Evolutionary conservation across 1,140 invertebrate genomes (phyloP).

Genomic region (Lepidurus arcticus): DNA sequence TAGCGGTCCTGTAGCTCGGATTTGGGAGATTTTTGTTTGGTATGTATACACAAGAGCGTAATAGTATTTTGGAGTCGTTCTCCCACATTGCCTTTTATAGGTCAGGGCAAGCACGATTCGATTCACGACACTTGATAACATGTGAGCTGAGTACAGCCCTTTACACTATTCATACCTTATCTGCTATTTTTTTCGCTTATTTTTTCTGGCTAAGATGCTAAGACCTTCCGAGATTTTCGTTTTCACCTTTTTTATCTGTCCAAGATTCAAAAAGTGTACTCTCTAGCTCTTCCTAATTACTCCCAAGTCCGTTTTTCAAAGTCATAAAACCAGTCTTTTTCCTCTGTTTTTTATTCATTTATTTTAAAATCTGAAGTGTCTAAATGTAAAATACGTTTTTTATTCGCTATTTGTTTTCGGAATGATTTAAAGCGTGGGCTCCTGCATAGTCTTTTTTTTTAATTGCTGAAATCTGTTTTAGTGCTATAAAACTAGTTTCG

Average conservation of each 20-base stretch:
- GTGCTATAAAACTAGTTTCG: too few species aligned
- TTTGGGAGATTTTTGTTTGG: neutral
- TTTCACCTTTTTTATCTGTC: neutral
- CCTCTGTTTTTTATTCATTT: neutral
- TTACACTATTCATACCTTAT: slow-evolving; percentile 13
- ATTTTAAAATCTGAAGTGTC: too few species aligned
- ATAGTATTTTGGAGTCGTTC: neutral
- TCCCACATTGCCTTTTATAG: neutral
- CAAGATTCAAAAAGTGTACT: too few species aligned
- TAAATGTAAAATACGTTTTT: too few species aligned
- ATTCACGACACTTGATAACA: slow-evolving; percentile 18
- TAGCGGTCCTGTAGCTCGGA: neutral
- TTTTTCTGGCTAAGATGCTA: neutral
- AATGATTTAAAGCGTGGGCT: too few species aligned
- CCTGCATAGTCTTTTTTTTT: too few species aligned
- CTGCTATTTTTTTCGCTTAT: neutral
- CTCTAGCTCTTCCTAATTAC: neutral
- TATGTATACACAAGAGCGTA: neutral
- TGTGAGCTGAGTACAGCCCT: slow-evolving; percentile 18
- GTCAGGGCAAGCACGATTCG: slow-evolving; percentile 17
- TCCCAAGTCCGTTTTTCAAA: neutral
- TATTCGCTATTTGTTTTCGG: too few species aligned
- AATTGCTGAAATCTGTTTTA: too few species aligned
- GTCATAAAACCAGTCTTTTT: neutral
- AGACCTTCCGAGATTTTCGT: neutral